Evolutionary conservation across 2,797 vertebrate genomes (phyloP).

Genomic region (Fundulus diaphanus): DNA sequence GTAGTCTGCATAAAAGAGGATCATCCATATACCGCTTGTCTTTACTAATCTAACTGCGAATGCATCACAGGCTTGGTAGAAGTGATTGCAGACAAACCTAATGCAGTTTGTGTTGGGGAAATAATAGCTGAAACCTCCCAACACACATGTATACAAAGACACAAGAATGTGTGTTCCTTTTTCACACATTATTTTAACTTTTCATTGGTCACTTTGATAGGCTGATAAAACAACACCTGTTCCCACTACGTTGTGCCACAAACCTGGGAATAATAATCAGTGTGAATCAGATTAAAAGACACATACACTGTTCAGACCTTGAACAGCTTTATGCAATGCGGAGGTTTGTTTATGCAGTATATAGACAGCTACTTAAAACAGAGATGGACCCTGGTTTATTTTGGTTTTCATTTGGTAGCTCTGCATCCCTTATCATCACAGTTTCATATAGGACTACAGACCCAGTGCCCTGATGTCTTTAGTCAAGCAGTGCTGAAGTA

Average conservation of each 20-base stretch:
- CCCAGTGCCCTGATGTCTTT: no score
- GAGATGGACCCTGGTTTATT: no score
- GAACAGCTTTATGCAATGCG: background rate
- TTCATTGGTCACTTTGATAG: conserved; percentile 12
- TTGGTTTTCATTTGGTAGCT: no score
- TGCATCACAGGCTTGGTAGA: conserved; percentile 31
- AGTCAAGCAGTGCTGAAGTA: no score
- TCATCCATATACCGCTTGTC: conserved; percentile 35
- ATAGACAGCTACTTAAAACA: no score
- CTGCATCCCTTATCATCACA: no score
- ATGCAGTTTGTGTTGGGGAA: conserved; percentile 19
- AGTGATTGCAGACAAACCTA: conserved; percentile 21
- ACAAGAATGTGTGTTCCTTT: background rate
- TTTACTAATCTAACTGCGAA: conserved; percentile 33
- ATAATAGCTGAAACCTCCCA: conserved; percentile 22
- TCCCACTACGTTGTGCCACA: background rate
- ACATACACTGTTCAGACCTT: background rate
- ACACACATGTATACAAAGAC: background rate
- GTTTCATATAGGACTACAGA: no score
- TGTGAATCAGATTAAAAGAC: background rate
- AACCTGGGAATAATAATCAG: background rate
- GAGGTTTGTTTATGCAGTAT: no score
- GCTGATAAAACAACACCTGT: conserved; percentile 10
- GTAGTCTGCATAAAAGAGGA: conserved; percentile 37
- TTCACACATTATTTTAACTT: conserved; percentile 3